Percentiles rank a stretch among this genome's conserved stretches.
Evolutionary conservation across 23 tunicate species (phyloP).

Genomic region (Trididemnum clinides): DNA sequence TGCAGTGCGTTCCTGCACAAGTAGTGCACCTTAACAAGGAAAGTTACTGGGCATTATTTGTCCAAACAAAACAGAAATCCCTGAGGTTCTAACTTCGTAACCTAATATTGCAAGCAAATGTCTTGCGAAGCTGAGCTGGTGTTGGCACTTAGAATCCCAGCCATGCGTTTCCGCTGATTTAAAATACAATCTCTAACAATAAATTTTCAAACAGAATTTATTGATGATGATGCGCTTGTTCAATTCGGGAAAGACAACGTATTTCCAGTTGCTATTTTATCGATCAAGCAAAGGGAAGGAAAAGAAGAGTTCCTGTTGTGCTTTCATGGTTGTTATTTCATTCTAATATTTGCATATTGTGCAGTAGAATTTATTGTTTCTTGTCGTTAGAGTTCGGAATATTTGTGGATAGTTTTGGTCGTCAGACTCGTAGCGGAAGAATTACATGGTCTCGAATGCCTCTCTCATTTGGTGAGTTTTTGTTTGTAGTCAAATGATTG

Average conservation of each 20-base stretch:
- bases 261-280: slow-evolving; percentile 78
- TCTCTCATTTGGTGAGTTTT: slow-evolving; percentile 63
- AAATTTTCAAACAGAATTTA: not conserved
- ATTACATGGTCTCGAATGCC: slow-evolving; percentile 88
- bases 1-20: too few species aligned
- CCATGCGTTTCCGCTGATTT: not conserved
- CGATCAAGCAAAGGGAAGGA: slow-evolving; percentile 55
- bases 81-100: too few species aligned
- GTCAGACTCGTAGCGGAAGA: slow-evolving; percentile 53
- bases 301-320: slow-evolving; percentile 83
- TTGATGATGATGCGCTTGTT: not conserved
- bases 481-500: too few species aligned
- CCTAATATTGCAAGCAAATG: too few species aligned
- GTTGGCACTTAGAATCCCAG: too few species aligned
- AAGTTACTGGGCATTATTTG: not conserved
- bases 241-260: slow-evolving; percentile 26
- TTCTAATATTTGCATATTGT: not conserved
- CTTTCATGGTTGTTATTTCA: slow-evolving; percentile 56
- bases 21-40: too few species aligned
- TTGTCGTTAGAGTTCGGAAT: slow-evolving; percentile 71
- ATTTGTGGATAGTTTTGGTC: slow-evolving; percentile 90
- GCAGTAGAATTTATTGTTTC: not conserved
- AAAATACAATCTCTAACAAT: not conserved
- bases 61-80: too few species aligned
- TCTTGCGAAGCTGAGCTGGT: not conserved